Conservation (phyloP, 2,797 vertebrate genomes). For the Neomorphus geoffroyi region DNA sequence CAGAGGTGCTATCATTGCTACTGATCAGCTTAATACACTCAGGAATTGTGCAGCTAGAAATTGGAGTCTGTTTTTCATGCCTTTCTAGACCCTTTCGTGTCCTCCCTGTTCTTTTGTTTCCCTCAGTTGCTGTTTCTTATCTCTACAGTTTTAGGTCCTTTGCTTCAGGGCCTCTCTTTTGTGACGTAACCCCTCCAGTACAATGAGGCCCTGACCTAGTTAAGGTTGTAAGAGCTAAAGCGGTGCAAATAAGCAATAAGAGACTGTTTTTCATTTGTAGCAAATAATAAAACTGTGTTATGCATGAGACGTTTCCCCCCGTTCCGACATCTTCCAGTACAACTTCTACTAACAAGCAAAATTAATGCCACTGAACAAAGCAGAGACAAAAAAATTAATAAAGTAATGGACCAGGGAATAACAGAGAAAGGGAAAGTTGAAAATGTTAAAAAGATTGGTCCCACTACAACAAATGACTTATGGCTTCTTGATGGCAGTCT, state of each 20-base stretch:
- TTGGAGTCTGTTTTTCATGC: not conserved
- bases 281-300: not conserved
- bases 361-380: not conserved
- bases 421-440: not conserved
- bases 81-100: not conserved
- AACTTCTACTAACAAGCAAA: not conserved
- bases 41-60: conserved; percentile 30
- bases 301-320: not conserved
- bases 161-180: conserved; percentile 4
- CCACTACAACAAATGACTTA: not conserved
- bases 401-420: not conserved
- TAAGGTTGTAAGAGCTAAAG: not conserved
- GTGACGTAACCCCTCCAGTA: not conserved
- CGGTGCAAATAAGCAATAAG: not conserved
- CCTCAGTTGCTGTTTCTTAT: not conserved
- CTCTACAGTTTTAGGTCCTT: not conserved
- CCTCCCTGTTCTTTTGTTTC: not conserved
- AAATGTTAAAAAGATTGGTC: not conserved
- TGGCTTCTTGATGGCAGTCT: not conserved
- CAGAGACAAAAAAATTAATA: not conserved
- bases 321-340: not conserved
- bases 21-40: conserved; percentile 35
- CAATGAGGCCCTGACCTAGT: not conserved
- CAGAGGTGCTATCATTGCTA: conserved; percentile 48
- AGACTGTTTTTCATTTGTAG: not conserved